phyloP scores from a whole-genome alignment of 2,888 invertebrate species.

The Rhingia rostrata region DNA sequence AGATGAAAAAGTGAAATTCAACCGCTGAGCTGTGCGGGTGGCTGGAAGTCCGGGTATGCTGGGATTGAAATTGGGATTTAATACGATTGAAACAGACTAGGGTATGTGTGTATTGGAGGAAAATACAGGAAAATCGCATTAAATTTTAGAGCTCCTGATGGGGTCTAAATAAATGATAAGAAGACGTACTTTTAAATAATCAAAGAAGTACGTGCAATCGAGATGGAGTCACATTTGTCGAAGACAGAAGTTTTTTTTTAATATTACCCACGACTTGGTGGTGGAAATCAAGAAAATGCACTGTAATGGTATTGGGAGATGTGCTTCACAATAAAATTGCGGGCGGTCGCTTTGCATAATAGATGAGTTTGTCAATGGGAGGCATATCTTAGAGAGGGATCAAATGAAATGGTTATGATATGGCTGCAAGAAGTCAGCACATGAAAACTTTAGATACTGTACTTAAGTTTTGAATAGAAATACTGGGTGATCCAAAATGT shows the following conservation, averaged over 20 bases:
- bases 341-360: too few relatives aligned
- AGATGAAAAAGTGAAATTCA: slow-evolving; percentile 50
- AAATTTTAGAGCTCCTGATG: slow-evolving; percentile 17
- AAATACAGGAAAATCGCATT: slow-evolving; percentile 30
- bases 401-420: too few relatives aligned
- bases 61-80: slow-evolving; percentile 30
- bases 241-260: neutral
- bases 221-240: slow-evolving; percentile 9
- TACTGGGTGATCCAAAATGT: too few relatives aligned
- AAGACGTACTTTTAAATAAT: slow-evolving; percentile 8
- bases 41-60: neutral
- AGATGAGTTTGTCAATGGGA: too few relatives aligned
- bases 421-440: too few relatives aligned
- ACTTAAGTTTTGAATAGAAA: too few relatives aligned
- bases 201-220: slow-evolving; percentile 19
- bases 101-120: slow-evolving; percentile 5
- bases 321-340: too few relatives aligned
- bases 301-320: neutral
- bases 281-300: slow-evolving; percentile 10
- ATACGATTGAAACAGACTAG: slow-evolving; percentile 42
- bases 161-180: slow-evolving; percentile 13
- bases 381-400: too few relatives aligned
- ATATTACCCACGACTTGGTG: neutral
- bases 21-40: neutral
- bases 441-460: too few relatives aligned